These are phyloP conservation scores for Zapus hudsonius DNA, from an alignment of 2,113 vertebrate genomes.

Conservation along the genomic window DNA sequence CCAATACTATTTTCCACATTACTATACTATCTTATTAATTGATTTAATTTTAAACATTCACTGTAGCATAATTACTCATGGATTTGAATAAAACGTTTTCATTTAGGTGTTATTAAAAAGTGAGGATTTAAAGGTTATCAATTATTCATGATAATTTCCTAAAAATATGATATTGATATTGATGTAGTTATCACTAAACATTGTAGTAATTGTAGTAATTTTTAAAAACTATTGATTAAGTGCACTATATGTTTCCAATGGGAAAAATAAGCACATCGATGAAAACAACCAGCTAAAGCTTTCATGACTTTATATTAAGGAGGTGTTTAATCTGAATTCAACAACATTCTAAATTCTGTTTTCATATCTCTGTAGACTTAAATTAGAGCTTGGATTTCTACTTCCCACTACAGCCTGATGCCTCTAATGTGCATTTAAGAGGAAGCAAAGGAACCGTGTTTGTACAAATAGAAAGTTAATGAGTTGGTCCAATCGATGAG, in stretches of 20 bases:
- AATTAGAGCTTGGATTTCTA: slow-evolving; percentile 44
- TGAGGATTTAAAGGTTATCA: neutral
- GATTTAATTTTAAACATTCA: neutral
- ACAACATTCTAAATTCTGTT: slow-evolving; percentile 38
- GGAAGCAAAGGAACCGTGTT: slow-evolving; percentile 56
- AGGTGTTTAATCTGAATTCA: neutral
- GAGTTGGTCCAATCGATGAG: slow-evolving; percentile 41
- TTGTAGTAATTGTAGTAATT: neutral
- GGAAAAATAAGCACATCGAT: neutral
- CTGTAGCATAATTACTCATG: neutral
- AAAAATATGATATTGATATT: neutral
- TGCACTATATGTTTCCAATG: neutral
- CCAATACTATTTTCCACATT: neutral
- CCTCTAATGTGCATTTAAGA: slow-evolving; percentile 57
- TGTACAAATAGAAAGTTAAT: slow-evolving; percentile 67
- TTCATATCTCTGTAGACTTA: slow-evolving; percentile 28
- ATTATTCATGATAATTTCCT: neutral
- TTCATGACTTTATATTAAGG: neutral
- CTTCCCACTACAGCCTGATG: slow-evolving; percentile 24
- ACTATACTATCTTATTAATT: neutral
- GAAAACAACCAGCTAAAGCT: neutral
- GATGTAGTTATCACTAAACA: neutral
- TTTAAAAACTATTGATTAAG: neutral
- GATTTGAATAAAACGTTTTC: neutral
- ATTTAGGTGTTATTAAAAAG: neutral